Evolutionary conservation across 2,797 vertebrate genomes (phyloP), one percentile per base, ranked within the genome.

Genomic region (Heliangelus exortis): DNA sequence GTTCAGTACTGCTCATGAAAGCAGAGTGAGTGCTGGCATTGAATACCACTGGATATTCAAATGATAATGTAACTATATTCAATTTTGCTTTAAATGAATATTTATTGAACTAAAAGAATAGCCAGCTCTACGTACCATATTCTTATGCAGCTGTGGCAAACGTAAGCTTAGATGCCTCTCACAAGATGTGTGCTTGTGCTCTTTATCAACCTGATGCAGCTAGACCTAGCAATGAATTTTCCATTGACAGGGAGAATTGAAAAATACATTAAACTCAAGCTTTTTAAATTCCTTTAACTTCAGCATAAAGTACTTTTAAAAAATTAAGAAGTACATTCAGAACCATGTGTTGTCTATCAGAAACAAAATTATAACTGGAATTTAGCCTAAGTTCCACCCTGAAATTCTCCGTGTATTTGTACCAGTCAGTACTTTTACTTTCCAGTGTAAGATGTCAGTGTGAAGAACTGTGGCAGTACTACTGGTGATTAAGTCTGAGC

Each of bases 401-500:
- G 5, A 82, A 76, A 76, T 58, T 78, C 15, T 69, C 21, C 2
- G 1, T 25, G 10, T 10, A 51, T 78, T 80, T 90, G 65, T 47
- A 43, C 4, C 29, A 41, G 13, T 48, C 57, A 71, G 14, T 63
- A 3, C 0, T 73, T 83, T 86, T 84, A 55, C 28, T 75, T 87
- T 68, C 26, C 17, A 45, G 8, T 76, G 68, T 61, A 91, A 71
- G 12, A 26, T 11, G 1, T 71, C 23, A 58, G 17, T 43, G 11
- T 87, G 69, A 94, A 75, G 47, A 77, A 50, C 36, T 66, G 43
- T 54, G 25, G 17, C 31, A 84, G 53, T 71, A 41, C 47, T 77
- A 53, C 21, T 58, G 61, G n/a, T 78, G 65, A 85, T 86, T 62
- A 96, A 94, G 55, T 93, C 74, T 53, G 89, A 95, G 65, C 20